These are phyloP conservation scores for Pitangus sulphuratus DNA, from an alignment of 2,797 vertebrate species.

Conservation along the genomic window DNA sequence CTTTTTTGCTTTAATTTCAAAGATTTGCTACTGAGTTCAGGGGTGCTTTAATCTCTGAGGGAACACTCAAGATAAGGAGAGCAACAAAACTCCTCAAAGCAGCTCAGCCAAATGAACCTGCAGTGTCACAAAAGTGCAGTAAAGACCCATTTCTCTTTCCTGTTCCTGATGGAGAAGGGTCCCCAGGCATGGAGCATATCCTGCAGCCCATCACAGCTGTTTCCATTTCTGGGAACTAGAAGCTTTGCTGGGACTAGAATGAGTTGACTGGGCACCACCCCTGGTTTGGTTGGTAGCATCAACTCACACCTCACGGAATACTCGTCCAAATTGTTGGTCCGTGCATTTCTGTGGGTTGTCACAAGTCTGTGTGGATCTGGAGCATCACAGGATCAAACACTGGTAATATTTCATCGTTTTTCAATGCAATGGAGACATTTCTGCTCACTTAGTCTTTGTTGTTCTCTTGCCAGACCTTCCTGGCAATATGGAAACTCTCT, in stretches of 20 bases:
- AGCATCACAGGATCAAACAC: not conserved
- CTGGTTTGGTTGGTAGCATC: too few relatives aligned
- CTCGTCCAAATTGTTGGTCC: not conserved
- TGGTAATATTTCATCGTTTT: not conserved
- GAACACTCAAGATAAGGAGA: not conserved
- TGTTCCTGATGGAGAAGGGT: not conserved
- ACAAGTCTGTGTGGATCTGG: not conserved
- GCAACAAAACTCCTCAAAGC: not conserved
- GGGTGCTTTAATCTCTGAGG: not conserved
- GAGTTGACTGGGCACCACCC: accelerated
- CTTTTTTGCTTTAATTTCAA: not conserved
- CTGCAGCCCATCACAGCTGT: not conserved
- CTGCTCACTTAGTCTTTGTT: not conserved
- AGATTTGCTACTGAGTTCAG: not conserved
- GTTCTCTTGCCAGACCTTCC: not conserved
- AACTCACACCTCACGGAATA: not conserved
- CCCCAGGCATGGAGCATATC: not conserved
- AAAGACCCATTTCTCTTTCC: not conserved
- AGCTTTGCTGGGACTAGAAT: not conserved
- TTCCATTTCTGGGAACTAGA: not conserved
- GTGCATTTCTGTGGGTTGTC: not conserved
- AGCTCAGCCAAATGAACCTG: not conserved
- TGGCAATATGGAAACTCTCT: not conserved
- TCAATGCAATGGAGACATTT: not conserved
- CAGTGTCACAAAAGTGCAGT: not conserved